phyloP scores from a whole-genome alignment of 1,140 invertebrate species.

The Heliconius himera region DNA sequence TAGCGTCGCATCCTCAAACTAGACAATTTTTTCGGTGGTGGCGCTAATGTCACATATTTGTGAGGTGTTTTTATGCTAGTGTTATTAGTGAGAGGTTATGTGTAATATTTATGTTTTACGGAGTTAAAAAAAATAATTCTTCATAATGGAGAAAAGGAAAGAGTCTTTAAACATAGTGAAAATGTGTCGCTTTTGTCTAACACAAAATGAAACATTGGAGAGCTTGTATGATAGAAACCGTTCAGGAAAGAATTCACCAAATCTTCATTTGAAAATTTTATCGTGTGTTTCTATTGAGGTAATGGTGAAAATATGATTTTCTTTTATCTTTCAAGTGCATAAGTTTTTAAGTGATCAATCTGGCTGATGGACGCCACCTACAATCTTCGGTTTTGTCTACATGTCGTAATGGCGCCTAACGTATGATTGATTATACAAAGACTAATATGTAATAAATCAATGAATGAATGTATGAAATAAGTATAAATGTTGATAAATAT shows the following conservation, averaged over 20 bases:
- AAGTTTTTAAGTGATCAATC: neutral
- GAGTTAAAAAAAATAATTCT: constrained; percentile 39
- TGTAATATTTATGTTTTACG: constrained; percentile 43
- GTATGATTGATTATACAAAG: constrained; percentile 29
- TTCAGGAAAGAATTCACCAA: constrained; percentile 81
- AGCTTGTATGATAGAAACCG: constrained; percentile 85
- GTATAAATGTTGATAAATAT: neutral
- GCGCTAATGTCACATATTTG: constrained; percentile 35
- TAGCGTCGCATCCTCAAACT: constrained; percentile 39
- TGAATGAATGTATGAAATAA: neutral
- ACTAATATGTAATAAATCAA: neutral
- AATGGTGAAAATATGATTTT: constrained; percentile 49
- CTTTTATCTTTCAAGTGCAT: constrained; percentile 1
- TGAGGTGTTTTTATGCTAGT: constrained; percentile 29
- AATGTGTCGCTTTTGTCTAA: constrained; percentile 88
- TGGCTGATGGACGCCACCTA: constrained; percentile 53
- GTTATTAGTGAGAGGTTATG: constrained; percentile 60
- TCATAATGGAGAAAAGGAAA: constrained; percentile 84
- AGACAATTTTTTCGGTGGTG: constrained; percentile 21
- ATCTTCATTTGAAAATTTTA: constrained; percentile 88
- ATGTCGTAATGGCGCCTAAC: constrained; percentile 56
- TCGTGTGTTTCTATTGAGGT: constrained; percentile 89
- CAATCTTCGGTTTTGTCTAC: constrained; percentile 44
- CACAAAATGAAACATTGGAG: constrained; percentile 82
- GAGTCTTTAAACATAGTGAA: constrained; percentile 82